These are phyloP conservation scores for Eulemur rubriventer DNA, from an alignment of 2,797 vertebrate species.

Conservation along the genomic window DNA sequence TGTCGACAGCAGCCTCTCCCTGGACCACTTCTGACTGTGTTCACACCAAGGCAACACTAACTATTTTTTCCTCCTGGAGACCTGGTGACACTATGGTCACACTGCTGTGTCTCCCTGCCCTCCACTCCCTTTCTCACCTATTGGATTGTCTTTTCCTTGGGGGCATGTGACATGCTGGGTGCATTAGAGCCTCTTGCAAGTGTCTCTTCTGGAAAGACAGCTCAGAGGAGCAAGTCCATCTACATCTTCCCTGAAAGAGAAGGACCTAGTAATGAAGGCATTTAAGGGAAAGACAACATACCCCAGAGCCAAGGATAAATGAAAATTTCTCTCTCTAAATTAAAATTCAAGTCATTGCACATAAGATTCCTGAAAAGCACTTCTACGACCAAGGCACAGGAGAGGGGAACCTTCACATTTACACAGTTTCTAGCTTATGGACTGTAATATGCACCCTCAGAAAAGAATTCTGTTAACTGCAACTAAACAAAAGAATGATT, in stretches of 20 bases:
- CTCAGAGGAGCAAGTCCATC: background rate
- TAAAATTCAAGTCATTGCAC: background rate
- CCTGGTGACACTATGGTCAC: background rate
- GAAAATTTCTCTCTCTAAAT: background rate
- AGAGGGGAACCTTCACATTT: background rate
- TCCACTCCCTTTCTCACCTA: background rate
- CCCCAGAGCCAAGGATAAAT: background rate
- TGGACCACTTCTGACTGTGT: background rate
- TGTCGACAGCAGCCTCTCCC: background rate
- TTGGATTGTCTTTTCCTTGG: background rate
- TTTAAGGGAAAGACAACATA: background rate
- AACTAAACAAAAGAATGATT: background rate
- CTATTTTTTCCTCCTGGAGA: background rate
- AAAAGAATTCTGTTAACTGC: background rate
- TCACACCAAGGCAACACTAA: background rate
- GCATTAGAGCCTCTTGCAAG: background rate
- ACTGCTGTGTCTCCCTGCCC: rapidly evolving
- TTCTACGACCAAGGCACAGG: background rate
- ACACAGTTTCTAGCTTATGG: background rate
- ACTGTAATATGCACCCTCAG: background rate
- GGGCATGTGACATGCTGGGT: background rate
- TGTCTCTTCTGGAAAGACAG: background rate
- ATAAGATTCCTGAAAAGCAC: background rate
- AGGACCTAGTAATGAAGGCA: background rate
- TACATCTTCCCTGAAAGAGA: background rate